These are phyloP conservation scores for Euura lappo DNA, from an alignment of 1,140 invertebrate species.

Conservation along the genomic window DNA sequence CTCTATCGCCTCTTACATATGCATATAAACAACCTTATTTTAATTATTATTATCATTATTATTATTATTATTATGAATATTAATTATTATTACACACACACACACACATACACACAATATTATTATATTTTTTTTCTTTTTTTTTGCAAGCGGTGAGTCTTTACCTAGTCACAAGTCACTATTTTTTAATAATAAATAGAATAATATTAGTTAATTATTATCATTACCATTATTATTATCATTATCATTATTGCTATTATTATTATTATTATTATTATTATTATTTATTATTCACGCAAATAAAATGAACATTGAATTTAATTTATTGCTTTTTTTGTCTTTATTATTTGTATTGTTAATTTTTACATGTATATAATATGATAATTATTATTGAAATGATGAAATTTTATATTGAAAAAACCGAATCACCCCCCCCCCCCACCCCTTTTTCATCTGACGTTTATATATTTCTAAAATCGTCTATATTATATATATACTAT, in stretches of 20 bases:
- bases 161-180: constrained; percentile 63
- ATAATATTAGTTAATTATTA: constrained; percentile 15
- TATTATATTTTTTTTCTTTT: constrained; percentile 5
- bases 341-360: too few relatives aligned
- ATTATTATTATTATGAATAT: constrained; percentile 28
- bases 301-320: constrained; percentile 40
- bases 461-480: too few relatives aligned
- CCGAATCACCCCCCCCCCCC: too few relatives aligned
- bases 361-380: neutral
- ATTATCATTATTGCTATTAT: neutral
- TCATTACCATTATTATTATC: constrained; percentile 44
- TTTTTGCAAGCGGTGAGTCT: constrained; percentile 58
- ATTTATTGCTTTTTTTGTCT: neutral
- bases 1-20: neutral
- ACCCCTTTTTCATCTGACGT: too few relatives aligned
- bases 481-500: too few relatives aligned
- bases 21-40: neutral
- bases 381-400: constrained; percentile 33
- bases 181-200: constrained; percentile 54
- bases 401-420: constrained; percentile 23
- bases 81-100: constrained; percentile 30
- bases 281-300: constrained; percentile 58
- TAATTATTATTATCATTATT: constrained; percentile 27
- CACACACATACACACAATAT: constrained; percentile 28
- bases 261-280: constrained; percentile 54